Conservation (phyloP, 2,797 vertebrate species). For the Sebastes glaucus region DNA sequence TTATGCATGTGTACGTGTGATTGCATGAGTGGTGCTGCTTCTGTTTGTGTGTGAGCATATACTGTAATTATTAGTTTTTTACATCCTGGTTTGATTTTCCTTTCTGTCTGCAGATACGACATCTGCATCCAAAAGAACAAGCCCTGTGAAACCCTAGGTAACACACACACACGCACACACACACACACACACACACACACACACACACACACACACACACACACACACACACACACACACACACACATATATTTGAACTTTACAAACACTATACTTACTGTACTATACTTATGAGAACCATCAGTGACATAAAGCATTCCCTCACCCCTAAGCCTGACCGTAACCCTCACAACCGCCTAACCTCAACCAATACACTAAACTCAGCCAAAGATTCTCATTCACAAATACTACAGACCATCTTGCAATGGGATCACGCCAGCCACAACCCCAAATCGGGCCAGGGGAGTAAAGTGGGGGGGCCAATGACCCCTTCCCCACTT, state of each 20-base stretch:
- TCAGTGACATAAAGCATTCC: neutral
- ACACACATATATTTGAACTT: neutral
- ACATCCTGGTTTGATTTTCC: constrained; percentile 7
- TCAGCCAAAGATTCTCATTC: neutral
- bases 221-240: neutral
- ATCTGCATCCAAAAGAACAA: constrained; percentile 99
- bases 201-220: neutral
- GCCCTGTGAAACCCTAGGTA: constrained; percentile 97
- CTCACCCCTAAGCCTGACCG: neutral
- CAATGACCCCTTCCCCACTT: too few species aligned
- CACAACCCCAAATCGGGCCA: too few species aligned
- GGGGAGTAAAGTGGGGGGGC: too few species aligned
- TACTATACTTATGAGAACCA: neutral
- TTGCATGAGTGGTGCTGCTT: neutral
- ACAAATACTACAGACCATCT: neutral
- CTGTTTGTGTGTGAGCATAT: neutral
- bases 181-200: neutral
- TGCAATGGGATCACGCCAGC: too few species aligned
- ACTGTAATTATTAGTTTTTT: neutral
- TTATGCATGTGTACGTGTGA: neutral
- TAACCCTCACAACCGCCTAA: neutral
- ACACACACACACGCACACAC: constrained; percentile 29
- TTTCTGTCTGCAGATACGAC: constrained; percentile 87
- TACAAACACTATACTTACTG: neutral
- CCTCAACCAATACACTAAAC: neutral